Evolutionary conservation across 2,113 vertebrate genomes (phyloP).

Genomic region (Himantopus leucocephalus): DNA sequence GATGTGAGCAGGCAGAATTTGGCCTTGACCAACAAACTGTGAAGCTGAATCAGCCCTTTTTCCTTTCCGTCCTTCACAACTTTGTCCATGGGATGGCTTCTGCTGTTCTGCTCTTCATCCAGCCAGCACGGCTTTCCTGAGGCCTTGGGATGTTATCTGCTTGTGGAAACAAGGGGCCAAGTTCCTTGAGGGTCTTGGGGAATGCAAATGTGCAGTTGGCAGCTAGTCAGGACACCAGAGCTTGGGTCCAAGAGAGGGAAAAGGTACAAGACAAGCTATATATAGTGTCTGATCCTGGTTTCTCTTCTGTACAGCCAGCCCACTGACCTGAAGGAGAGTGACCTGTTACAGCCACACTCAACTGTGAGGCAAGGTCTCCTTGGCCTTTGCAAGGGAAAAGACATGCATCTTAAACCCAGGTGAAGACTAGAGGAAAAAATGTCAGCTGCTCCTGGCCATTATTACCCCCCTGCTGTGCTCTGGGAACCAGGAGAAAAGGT

Average conservation of each 20-base stretch:
- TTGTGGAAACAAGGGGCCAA: not conserved
- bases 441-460: not conserved
- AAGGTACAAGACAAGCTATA: not conserved
- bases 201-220: not conserved
- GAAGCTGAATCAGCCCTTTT: conserved; percentile 30
- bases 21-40: not conserved
- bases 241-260: not conserved
- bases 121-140: not conserved
- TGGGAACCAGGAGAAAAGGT: not conserved
- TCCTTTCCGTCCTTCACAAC: not conserved
- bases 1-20: not conserved
- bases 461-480: not conserved
- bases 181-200: not conserved
- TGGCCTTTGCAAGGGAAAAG: not conserved
- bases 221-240: not conserved
- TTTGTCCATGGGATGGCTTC: not conserved
- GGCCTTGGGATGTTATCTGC: not conserved
- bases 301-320: not conserved
- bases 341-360: not conserved
- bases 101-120: not conserved
- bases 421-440: not conserved
- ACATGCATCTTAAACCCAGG: not conserved
- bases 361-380: not conserved
- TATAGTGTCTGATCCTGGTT: not conserved
- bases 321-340: not conserved